A percentile compares a stretch with the other conserved stretches of the same genome.
phyloP scores from a whole-genome alignment of 2,888 invertebrate genomes.

The Drosophila emarginata region DNA sequence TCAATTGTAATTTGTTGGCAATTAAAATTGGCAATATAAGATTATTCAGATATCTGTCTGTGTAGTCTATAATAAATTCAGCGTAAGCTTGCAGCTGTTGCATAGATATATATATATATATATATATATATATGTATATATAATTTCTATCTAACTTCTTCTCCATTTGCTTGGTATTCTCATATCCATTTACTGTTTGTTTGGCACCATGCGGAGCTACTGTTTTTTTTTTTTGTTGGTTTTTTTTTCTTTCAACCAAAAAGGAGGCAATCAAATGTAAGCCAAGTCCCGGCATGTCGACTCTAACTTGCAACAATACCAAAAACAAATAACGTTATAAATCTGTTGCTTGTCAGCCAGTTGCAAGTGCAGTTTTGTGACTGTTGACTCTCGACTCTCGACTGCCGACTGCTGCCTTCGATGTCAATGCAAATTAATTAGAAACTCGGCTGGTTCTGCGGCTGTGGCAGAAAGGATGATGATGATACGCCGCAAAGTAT shows the following conservation, averaged over 20 bases:
- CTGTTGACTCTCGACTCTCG: slow-evolving; percentile 1
- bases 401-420: slow-evolving; percentile 12
- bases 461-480: not conserved
- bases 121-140: not conserved
- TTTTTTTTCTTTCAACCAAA: slow-evolving; percentile 2
- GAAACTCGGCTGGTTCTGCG: slow-evolving; percentile 23
- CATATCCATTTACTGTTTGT: slow-evolving; percentile 22
- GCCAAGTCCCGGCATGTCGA: slow-evolving; percentile 6
- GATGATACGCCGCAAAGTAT: slow-evolving; percentile 22
- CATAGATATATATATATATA: not conserved
- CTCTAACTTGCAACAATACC: slow-evolving; percentile 30
- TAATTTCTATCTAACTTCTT: slow-evolving; percentile 29
- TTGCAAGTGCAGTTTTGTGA: slow-evolving; percentile 14
- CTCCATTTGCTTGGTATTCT: slow-evolving; percentile 15
- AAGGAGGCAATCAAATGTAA: slow-evolving; percentile 34
- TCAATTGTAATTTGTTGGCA: too few species aligned
- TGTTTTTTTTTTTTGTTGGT: slow-evolving; percentile 20
- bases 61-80: not conserved
- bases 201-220: slow-evolving; percentile 33
- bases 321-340: slow-evolving; percentile 49
- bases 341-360: slow-evolving; percentile 56
- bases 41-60: not conserved
- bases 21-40: not conserved
- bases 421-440: slow-evolving; percentile 47
- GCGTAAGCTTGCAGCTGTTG: not conserved